These are phyloP conservation scores for Nymphalis polychloros DNA, from an alignment of 2,888 invertebrate species.

Conservation along the genomic window DNA sequence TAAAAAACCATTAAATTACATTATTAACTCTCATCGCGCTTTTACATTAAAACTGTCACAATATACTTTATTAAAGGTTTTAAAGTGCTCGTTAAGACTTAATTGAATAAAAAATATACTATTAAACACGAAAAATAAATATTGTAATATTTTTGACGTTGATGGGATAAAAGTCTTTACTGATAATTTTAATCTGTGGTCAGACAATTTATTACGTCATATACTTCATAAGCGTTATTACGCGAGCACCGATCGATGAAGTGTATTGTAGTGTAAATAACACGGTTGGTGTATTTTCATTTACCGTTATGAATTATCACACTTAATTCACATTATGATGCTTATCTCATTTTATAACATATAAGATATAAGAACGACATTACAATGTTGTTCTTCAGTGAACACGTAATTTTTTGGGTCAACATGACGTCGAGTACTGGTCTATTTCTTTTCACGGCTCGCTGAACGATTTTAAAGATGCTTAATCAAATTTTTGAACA, in stretches of 20 bases:
- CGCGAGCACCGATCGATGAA: constrained; percentile 13
- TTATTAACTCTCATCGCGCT: no score
- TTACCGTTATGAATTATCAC: constrained; percentile 31
- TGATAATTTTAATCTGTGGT: constrained; percentile 3
- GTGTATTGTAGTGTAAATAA: constrained; percentile 29
- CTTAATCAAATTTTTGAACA: no score
- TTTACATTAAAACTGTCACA: neutral
- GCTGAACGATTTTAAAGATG: no score
- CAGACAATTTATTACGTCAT: constrained; percentile 5
- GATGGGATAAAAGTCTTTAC: constrained; percentile 4
- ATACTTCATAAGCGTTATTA: constrained; percentile 11
- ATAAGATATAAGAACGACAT: no score
- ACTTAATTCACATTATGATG: constrained; percentile 27
- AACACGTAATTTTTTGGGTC: constrained; percentile 1
- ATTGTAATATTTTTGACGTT: neutral
- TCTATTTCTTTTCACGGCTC: no score
- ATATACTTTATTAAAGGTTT: neutral
- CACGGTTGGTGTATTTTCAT: constrained; percentile 25
- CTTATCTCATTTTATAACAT: constrained; percentile 19
- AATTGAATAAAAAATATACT: neutral
- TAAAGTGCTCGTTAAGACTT: neutral
- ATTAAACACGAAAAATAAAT: neutral
- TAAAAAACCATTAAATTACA: no score
- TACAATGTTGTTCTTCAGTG: constrained; percentile 17
- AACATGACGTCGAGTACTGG: neutral